Conservation (phyloP, 2,888 invertebrate genomes). For the Empis stercorea region DNA sequence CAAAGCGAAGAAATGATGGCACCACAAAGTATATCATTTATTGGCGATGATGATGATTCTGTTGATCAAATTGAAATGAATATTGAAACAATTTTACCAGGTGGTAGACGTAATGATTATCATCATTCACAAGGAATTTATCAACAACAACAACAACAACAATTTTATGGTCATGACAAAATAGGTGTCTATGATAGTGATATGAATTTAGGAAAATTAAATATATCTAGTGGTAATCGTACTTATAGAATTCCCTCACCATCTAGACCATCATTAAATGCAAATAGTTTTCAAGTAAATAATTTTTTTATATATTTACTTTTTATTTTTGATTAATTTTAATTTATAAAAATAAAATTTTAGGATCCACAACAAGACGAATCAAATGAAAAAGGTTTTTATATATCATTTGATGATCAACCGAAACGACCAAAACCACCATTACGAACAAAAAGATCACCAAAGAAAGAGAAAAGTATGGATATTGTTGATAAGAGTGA, state of each 20-base stretch:
- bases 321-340: too few species aligned
- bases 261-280: slow-evolving; percentile 56
- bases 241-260: slow-evolving; percentile 86
- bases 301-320: not conserved
- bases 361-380: slow-evolving; percentile 36
- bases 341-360: slow-evolving; percentile 9
- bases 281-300: slow-evolving; percentile 54
- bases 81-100: slow-evolving; percentile 26
- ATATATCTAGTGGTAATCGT: slow-evolving; percentile 76
- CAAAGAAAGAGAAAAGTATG: slow-evolving; percentile 53
- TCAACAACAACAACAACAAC: slow-evolving; percentile 15
- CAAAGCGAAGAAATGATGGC: slow-evolving; percentile 80
- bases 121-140: not conserved
- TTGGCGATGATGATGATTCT: slow-evolving; percentile 53
- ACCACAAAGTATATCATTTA: slow-evolving; percentile 85
- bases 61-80: slow-evolving; percentile 33
- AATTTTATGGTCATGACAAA: slow-evolving; percentile 13
- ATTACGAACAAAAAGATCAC: slow-evolving; percentile 62
- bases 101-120: slow-evolving; percentile 20
- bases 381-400: slow-evolving; percentile 70
- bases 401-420: slow-evolving; percentile 84
- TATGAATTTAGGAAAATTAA: slow-evolving; percentile 59
- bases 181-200: slow-evolving; percentile 38
- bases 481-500: slow-evolving; percentile 30
- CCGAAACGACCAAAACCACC: slow-evolving; percentile 85